phyloP scores from a whole-genome alignment of 2,888 invertebrate genomes.

The Bibio marci region DNA sequence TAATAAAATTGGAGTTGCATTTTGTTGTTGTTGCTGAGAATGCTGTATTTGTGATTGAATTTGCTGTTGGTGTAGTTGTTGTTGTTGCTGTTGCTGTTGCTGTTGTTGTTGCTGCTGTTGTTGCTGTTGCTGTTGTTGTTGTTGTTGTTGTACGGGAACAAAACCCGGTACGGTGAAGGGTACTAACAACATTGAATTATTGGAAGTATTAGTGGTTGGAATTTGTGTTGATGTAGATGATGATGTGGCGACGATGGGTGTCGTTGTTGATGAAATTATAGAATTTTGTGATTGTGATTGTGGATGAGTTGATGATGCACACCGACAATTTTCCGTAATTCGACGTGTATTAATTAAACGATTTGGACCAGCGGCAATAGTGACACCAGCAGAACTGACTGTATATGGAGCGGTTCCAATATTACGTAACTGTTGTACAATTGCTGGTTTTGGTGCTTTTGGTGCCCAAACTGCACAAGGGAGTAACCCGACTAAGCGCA shows the following conservation, averaged over 20 bases:
- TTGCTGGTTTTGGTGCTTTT: constrained; percentile 19
- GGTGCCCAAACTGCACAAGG: constrained; percentile 23
- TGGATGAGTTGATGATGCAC: background rate
- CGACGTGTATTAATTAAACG: background rate
- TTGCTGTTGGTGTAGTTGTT: background rate
- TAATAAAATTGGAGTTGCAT: background rate
- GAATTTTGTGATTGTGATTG: background rate
- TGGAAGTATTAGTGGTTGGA: constrained; percentile 1
- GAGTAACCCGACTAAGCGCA: constrained; percentile 24
- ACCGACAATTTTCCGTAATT: background rate
- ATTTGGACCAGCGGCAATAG: background rate
- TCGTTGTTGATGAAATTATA: background rate
- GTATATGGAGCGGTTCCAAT: constrained; percentile 19
- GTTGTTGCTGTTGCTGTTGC: constrained; percentile 1
- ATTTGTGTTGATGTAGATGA: background rate
- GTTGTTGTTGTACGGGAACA: constrained; percentile 15
- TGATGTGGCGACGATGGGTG: constrained; percentile 1
- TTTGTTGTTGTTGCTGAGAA: background rate
- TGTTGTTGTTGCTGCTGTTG: background rate
- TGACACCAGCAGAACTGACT: constrained; percentile 2
- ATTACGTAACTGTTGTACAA: constrained; percentile 12
- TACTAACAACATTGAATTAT: constrained; percentile 19
- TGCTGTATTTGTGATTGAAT: background rate
- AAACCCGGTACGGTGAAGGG: constrained; percentile 20
- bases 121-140: constrained; percentile 10